Evolutionary conservation across 2,113 vertebrate species (phyloP), one percentile per base, ranked within the genome.

Genomic region (Melanostigma gelatinosum): DNA sequence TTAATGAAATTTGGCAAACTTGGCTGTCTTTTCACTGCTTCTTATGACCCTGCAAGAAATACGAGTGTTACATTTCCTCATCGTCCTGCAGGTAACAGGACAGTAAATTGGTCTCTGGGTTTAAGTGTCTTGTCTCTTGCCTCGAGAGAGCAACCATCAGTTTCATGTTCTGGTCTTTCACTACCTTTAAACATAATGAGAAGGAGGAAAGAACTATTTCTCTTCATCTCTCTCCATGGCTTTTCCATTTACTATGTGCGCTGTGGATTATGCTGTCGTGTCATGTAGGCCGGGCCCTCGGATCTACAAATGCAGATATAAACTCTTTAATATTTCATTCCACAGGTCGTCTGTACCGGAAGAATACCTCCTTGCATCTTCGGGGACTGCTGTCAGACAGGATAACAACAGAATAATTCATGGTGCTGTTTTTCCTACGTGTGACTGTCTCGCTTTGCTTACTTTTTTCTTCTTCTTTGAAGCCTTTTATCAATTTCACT

Each of bases 301-400:
- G 74, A 68, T 85, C 83, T 60, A 64, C 85, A 83, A 82, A 87
- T 88, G 76, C 80, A 90, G 85, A 90, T 86, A 75, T 85, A 75
- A 91, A 84, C 79, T 83, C 83, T 91, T 93, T 87, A 93, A 93
- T 94, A 93, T 94, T 93, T 88, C 55, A 93, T 91, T 87, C 72
- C 78, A 60, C 83, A 80, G 86, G 82, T 93, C 76, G 72, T 83
- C 84, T 85, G 79, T 80, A 90, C 64, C 55, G 29, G 72, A 65
- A 75, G 78, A 87, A 80, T 54, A 86, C 40, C 78, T 85, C 18
- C 9, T 84, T 83, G 60, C n/a, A 61, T 55, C 75, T 83, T 83
- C 60, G 57, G 89, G 88, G 85, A 80, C 62, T 38, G 57, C 79
- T 83, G 84, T 90, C 85, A 91, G 80, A 85, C 79, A 65, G 80